Percentiles rank a stretch among this genome's conserved stretches.
phyloP scores from a whole-genome alignment of 2,888 invertebrate genomes.

The Tenthredo amoena region DNA sequence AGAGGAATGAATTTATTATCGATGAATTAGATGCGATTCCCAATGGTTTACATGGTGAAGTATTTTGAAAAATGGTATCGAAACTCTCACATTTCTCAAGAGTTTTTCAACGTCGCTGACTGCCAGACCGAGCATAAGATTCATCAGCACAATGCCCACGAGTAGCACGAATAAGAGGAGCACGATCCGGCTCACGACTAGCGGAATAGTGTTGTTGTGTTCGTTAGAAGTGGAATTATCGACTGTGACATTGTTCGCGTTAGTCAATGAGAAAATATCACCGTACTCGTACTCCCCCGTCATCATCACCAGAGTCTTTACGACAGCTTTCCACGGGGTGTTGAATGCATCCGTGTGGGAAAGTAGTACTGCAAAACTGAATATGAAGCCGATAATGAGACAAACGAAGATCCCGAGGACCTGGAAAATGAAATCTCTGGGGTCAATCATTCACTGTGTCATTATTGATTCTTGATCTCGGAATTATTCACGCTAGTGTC shows the following conservation, averaged over 20 bases:
- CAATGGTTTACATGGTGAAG: too few relatives aligned
- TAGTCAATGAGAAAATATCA: too few relatives aligned
- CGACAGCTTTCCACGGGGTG: slow-evolving; percentile 76
- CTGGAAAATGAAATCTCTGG: slow-evolving; percentile 65
- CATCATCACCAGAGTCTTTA: slow-evolving; percentile 82
- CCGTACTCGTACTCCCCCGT: slow-evolving; percentile 81
- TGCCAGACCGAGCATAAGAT: slow-evolving; percentile 80
- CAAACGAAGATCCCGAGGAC: slow-evolving; percentile 80
- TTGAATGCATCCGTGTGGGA: slow-evolving; percentile 67
- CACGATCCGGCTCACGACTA: slow-evolving; percentile 69
- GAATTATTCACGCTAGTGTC: background rate
- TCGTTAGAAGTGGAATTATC: background rate
- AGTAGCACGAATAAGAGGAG: too few relatives aligned
- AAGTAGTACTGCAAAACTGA: slow-evolving; percentile 59
- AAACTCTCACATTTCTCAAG: slow-evolving; percentile 52
- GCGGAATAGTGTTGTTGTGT: background rate
- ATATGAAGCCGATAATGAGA: slow-evolving; percentile 80
- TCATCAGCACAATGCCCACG: slow-evolving; percentile 79
- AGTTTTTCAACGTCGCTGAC: slow-evolving; percentile 80
- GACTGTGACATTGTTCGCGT: slow-evolving; percentile 54
- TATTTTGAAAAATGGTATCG: too few relatives aligned
- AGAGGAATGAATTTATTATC: too few relatives aligned
- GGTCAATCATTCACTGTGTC: background rate
- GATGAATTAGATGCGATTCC: too few relatives aligned
- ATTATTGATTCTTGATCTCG: background rate